Base-by-base conservation (phyloP, 2,888 invertebrate genomes). In the Meloe dianella region DNA sequence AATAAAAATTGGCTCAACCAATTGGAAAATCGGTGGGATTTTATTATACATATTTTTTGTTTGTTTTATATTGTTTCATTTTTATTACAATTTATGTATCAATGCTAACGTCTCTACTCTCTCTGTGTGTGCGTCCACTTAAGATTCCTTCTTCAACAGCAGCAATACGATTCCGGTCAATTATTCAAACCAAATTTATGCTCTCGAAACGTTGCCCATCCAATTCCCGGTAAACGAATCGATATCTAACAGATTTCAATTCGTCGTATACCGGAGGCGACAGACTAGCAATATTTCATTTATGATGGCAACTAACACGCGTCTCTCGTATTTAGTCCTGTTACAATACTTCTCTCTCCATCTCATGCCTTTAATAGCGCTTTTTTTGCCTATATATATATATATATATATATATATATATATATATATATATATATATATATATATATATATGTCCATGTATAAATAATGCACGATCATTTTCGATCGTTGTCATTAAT, bases 211-310 rank as follows among this genome's bases (percentile, higher is more conserved):
- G 60, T 24, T 20, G 20, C 24, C 32, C 61, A 65, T 65, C 57
- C 58, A 60, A 64, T 64, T 60, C 64, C 20, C 12, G 32, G 58
- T 8, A 22, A 47, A 29, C 66, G 38, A 61, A 66, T 66, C 66
- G 66, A 66, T 62, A 63, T 57, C 32, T 57, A 66, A 57, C 59
- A 66, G 66, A 66, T 62, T 66, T 66, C 61, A 61, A 65, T 66
- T 59, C 59, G 61, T 38, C 61, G 38, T 30, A 30, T 32, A 41
- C 41, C 41, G 41, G 30, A 57, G 57, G 57, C 57, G 57, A 71
- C 71, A 64, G 67, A 62, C 58, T 57, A 66, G 72, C 71, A 70
- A 73, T 74, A 74, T 74, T 74, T 74, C 74, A 74, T 71, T 72
- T 73, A 74, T 71, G 73, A 73, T 72, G 67, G 71, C 65, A 72